A percentile compares a stretch with the other conserved stretches of the same genome.
Evolutionary conservation across 2,888 invertebrate species (phyloP).

Genomic region (Anoplius nigerrimus): DNA sequence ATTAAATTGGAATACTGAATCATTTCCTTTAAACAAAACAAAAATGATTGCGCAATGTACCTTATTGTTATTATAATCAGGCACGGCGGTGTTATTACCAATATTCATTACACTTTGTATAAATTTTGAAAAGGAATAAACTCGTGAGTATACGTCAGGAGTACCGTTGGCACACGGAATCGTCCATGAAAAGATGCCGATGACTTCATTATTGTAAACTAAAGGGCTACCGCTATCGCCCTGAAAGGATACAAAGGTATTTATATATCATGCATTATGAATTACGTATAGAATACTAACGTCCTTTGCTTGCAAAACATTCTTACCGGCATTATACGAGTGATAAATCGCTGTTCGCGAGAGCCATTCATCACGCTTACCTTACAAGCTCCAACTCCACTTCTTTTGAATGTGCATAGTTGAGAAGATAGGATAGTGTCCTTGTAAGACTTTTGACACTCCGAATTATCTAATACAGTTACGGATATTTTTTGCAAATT

Average conservation of each 20-base stretch:
- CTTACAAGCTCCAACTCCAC: conserved; percentile 32
- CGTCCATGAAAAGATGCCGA: conserved; percentile 39
- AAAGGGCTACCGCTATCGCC: conserved; percentile 39
- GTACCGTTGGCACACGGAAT: conserved; percentile 26
- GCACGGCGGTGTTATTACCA: neutral
- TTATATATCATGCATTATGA: no score
- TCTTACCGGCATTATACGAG: no score
- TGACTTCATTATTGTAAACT: conserved; percentile 9
- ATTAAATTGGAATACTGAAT: no score
- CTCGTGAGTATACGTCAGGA: conserved; percentile 30
- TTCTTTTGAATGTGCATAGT: conserved; percentile 24
- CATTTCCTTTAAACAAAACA: no score
- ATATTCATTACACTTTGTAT: conserved; percentile 6
- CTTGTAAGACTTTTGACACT: conserved; percentile 27
- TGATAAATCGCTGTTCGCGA: no score
- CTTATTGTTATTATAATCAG: neutral
- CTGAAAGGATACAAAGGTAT: conserved; percentile 19
- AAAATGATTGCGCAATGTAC: neutral
- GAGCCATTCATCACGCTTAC: conserved; percentile 10
- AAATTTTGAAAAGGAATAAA: conserved; percentile 23
- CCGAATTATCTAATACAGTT: conserved; percentile 11
- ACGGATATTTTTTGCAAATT: conserved; percentile 26
- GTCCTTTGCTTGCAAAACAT: no score
- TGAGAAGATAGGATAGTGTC: conserved; percentile 25
- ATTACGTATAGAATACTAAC: no score